A percentile compares a stretch with the other conserved stretches of the same genome.
These are phyloP conservation scores for Nomia melanderi DNA, from an alignment of 1,140 invertebrate genomes.

Conservation along the genomic window DNA sequence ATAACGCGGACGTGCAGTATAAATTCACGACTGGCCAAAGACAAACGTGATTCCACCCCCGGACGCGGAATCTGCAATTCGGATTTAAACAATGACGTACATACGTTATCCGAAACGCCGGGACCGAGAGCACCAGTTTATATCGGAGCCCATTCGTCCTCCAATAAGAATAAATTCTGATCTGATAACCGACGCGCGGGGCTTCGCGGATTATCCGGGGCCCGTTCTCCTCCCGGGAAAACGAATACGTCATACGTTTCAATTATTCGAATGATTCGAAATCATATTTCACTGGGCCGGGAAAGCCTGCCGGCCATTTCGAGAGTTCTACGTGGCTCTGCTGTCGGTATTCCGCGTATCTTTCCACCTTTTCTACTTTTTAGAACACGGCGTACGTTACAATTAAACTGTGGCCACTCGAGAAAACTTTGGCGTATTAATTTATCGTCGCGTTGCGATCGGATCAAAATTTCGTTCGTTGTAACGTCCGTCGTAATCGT, in stretches of 20 bases:
- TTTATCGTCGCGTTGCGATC: too few species aligned
- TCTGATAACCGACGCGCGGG: constrained; percentile 13
- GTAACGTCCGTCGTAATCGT: too few species aligned
- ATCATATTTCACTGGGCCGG: too few species aligned
- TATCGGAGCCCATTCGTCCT: constrained; percentile 6
- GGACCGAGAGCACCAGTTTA: not conserved
- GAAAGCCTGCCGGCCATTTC: too few species aligned
- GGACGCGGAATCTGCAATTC: constrained; percentile 20
- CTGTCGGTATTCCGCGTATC: too few species aligned
- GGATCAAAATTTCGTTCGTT: too few species aligned
- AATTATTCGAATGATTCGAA: not conserved
- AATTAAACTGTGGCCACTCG: too few species aligned
- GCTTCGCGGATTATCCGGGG: not conserved
- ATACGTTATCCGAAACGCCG: constrained; percentile 21
- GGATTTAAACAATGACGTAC: constrained; percentile 31
- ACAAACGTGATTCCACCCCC: constrained; percentile 18
- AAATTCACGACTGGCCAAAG: not conserved
- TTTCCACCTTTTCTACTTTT: too few species aligned
- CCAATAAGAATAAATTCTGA: constrained; percentile 32
- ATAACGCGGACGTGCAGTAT: not conserved
- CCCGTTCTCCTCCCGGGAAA: not conserved
- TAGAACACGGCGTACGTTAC: too few species aligned
- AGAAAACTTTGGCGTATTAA: too few species aligned
- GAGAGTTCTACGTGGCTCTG: too few species aligned
- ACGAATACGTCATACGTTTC: not conserved